Conservation (phyloP, 2,797 vertebrate species). For the Microtus californicus region DNA sequence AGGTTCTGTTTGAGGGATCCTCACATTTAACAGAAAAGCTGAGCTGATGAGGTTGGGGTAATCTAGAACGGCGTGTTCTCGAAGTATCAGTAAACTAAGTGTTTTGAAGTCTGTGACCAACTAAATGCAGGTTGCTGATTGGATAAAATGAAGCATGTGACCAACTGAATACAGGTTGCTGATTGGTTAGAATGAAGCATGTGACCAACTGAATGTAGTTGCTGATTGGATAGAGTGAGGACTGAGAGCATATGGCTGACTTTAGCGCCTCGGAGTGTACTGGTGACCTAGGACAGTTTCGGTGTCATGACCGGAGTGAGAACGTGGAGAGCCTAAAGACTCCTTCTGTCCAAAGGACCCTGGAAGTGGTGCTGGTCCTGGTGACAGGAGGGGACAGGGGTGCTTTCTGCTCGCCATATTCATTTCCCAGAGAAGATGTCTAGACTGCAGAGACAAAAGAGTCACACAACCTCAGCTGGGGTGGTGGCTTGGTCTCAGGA, state of each 20-base stretch:
- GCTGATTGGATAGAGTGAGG: background rate
- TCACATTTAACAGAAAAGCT: background rate
- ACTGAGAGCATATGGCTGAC: background rate
- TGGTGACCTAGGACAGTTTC: background rate
- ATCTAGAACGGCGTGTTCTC: background rate
- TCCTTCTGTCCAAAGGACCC: background rate
- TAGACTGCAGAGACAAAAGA: background rate
- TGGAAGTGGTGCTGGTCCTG: background rate
- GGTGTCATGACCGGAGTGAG: background rate
- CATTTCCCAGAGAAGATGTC: background rate
- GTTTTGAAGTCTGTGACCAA: background rate
- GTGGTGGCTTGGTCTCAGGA: background rate
- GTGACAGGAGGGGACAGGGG: background rate
- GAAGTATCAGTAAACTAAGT: background rate
- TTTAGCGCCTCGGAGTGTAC: background rate
- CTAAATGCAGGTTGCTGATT: background rate
- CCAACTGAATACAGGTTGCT: background rate
- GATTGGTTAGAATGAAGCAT: background rate
- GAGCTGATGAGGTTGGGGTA: background rate
- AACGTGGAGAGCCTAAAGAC: background rate
- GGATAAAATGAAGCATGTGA: background rate
- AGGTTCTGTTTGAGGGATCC: background rate
- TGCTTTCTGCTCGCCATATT: constrained; percentile 30
- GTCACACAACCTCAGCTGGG: background rate
- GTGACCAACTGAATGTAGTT: background rate